phyloP scores from a whole-genome alignment of 2,797 vertebrate species.

The Mormyrops boulengeri region DNA sequence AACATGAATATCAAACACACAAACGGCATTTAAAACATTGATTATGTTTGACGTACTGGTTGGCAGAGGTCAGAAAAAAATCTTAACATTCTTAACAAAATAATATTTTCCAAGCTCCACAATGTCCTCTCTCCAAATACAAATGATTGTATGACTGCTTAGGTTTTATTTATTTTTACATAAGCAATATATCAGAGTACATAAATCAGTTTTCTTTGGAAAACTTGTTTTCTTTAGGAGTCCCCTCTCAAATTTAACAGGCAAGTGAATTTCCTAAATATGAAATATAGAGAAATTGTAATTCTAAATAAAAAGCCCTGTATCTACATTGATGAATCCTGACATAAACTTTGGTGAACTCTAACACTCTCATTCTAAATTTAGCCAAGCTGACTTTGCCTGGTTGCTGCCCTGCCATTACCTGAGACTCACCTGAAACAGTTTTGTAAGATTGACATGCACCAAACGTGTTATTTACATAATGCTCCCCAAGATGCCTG shows the following conservation, averaged over 20 bases:
- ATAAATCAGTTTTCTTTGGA: background rate
- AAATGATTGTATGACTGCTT: background rate
- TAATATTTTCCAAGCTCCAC: background rate
- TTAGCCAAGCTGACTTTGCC: background rate
- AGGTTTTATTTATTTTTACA: background rate
- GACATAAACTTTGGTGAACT: background rate
- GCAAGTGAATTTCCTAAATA: background rate
- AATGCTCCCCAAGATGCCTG: background rate
- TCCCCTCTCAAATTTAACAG: background rate
- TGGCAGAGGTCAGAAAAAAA: background rate
- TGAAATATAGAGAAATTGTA: background rate
- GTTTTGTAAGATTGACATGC: background rate
- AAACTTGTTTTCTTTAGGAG: background rate
- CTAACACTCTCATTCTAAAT: background rate
- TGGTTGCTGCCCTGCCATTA: background rate
- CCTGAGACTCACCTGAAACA: background rate
- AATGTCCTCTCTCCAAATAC: background rate
- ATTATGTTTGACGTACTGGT: background rate
- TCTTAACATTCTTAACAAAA: background rate
- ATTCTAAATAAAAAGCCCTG: background rate
- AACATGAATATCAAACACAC: background rate
- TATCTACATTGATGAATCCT: background rate
- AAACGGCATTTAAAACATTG: background rate
- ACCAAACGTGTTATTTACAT: background rate
- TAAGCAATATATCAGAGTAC: background rate